phyloP scores from a whole-genome alignment of 2,797 vertebrate species.

The Bryconaethiops microstoma region DNA sequence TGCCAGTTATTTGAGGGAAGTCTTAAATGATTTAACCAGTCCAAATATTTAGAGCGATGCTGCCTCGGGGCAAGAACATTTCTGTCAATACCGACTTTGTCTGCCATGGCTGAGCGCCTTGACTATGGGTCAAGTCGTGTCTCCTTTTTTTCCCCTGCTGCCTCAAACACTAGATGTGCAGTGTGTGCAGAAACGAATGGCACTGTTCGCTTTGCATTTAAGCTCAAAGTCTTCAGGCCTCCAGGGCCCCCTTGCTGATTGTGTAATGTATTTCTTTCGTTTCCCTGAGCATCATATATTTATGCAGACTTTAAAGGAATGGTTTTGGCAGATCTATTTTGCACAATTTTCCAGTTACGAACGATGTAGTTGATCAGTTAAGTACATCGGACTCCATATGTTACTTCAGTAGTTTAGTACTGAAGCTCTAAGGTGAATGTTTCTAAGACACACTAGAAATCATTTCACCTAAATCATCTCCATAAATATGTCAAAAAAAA shows the following conservation, averaged over 20 bases:
- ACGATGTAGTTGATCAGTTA: too few relatives aligned
- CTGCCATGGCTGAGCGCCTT: slow-evolving; percentile 34
- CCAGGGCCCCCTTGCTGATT: neutral
- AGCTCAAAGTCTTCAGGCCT: neutral
- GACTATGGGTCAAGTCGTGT: slow-evolving; percentile 26
- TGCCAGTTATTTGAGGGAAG: slow-evolving; percentile 40
- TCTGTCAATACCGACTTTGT: slow-evolving; percentile 58
- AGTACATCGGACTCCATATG: too few relatives aligned
- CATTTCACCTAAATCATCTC: too few relatives aligned
- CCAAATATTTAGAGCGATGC: slow-evolving; percentile 59
- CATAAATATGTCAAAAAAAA: too few relatives aligned
- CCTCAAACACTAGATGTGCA: slow-evolving; percentile 20
- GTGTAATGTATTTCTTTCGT: neutral
- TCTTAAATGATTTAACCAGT: slow-evolving; percentile 60
- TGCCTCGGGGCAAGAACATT: slow-evolving; percentile 51
- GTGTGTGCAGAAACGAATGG: slow-evolving; percentile 26
- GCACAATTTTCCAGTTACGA: too few relatives aligned
- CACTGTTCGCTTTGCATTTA: neutral
- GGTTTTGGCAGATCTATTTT: too few relatives aligned
- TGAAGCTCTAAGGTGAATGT: too few relatives aligned
- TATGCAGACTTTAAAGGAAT: neutral
- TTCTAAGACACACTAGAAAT: too few relatives aligned
- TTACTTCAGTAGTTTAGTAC: too few relatives aligned
- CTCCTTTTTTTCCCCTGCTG: neutral
- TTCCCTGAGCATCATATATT: neutral